These are phyloP conservation scores for Crypturellus tataupa DNA, from an alignment of 2,797 vertebrate species.

Conservation along the genomic window DNA sequence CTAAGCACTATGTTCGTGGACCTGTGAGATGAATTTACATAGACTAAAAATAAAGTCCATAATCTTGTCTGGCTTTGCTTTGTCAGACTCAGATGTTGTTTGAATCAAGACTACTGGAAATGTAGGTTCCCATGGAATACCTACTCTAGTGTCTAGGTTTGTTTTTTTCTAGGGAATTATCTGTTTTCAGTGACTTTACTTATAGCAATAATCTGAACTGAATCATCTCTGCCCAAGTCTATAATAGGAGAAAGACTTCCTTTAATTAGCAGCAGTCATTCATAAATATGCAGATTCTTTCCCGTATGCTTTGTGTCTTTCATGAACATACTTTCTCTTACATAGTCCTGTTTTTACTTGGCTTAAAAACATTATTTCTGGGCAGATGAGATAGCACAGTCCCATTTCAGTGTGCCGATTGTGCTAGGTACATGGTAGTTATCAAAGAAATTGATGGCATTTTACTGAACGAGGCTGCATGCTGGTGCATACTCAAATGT, in stretches of 20 bases:
- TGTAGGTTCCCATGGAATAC: not conserved
- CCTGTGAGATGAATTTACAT: not conserved
- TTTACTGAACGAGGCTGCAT: constrained; percentile 4
- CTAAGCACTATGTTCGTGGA: not conserved
- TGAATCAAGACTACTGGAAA: not conserved
- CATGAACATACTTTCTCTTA: not conserved
- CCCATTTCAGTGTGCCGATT: not conserved
- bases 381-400: not conserved
- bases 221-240: not conserved
- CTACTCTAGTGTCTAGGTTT: not conserved
- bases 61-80: not conserved
- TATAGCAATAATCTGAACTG: not conserved
- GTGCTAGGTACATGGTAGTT: not conserved
- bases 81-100: not conserved
- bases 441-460: not conserved
- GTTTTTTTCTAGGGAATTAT: not conserved
- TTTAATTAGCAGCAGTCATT: constrained; percentile 18
- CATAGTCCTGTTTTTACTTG: not conserved
- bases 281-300: not conserved
- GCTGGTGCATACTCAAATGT: not conserved
- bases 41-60: not conserved
- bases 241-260: not conserved
- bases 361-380: not conserved
- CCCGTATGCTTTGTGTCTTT: not conserved
- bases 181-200: not conserved